These are phyloP conservation scores for Pseudobourletiella spinata DNA, from an alignment of 1,140 invertebrate genomes.

Conservation along the genomic window DNA sequence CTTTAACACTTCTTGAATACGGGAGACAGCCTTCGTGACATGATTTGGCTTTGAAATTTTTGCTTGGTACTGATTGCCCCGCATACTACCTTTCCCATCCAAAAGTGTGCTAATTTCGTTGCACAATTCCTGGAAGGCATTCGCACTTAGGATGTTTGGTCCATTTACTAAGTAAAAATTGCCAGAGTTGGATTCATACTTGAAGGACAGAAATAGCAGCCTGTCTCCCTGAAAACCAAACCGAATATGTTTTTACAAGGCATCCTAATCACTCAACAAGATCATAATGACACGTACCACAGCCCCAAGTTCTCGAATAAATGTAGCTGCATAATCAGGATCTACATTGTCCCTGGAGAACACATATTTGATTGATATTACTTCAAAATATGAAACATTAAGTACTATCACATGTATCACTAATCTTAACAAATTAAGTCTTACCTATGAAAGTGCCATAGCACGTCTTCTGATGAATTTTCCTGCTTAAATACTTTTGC, in stretches of 20 bases:
- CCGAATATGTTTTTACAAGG: background rate
- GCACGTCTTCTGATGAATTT: slow-evolving; percentile 5
- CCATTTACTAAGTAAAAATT: slow-evolving; percentile 24
- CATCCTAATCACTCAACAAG: background rate
- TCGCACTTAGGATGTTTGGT: background rate
- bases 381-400: background rate
- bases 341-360: slow-evolving; percentile 27
- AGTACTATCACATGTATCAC: background rate
- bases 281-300: slow-evolving; percentile 12
- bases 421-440: background rate
- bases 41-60: slow-evolving; percentile 27
- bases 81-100: slow-evolving; percentile 27
- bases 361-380: background rate
- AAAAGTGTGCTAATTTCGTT: slow-evolving; percentile 22
- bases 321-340: slow-evolving; percentile 22
- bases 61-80: slow-evolving; percentile 24
- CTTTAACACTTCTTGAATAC: too few species aligned
- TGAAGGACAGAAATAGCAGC: slow-evolving; percentile 23
- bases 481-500: slow-evolving; percentile 13
- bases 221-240: background rate
- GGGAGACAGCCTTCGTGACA: slow-evolving; percentile 21
- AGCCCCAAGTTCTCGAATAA: slow-evolving; percentile 26
- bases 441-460: slow-evolving; percentile 17
- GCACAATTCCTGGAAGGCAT: slow-evolving; percentile 1
- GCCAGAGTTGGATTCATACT: slow-evolving; percentile 19